Evolutionary conservation across 2,888 invertebrate species (phyloP).

Genomic region (Andrena praecox): DNA sequence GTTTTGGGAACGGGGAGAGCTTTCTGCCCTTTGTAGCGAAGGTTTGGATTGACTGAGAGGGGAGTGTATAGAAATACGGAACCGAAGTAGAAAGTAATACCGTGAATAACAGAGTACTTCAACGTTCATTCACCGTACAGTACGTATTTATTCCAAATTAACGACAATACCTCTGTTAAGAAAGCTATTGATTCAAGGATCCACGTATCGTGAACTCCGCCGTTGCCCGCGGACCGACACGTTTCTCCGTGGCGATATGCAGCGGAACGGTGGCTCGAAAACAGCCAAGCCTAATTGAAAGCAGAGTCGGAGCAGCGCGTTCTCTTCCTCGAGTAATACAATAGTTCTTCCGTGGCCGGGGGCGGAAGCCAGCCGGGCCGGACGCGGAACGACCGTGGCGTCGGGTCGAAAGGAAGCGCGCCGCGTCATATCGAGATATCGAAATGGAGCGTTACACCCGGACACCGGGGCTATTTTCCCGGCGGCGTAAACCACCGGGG

Average conservation of each 20-base stretch:
- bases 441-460: slow-evolving; percentile 61
- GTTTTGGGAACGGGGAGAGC: slow-evolving; percentile 25
- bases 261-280: slow-evolving; percentile 21
- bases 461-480: slow-evolving; percentile 60
- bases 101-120: neutral
- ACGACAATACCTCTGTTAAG: neutral
- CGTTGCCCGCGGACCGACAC: slow-evolving; percentile 9
- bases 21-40: neutral
- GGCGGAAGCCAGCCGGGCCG: slow-evolving; percentile 22
- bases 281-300: slow-evolving; percentile 9
- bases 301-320: neutral
- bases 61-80: neutral
- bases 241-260: neutral
- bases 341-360: slow-evolving; percentile 49
- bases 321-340: slow-evolving; percentile 47
- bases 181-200: neutral
- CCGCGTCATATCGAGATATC: slow-evolving; percentile 56
- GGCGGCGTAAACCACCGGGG: slow-evolving; percentile 53
- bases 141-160: neutral
- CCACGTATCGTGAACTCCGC: slow-evolving; percentile 25
- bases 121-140: neutral
- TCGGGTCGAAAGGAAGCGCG: slow-evolving; percentile 29
- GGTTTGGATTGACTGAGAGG: neutral
- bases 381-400: slow-evolving; percentile 10
- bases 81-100: neutral